Conservation (phyloP, 1,140 invertebrate genomes). For the Trialeurodes vaporariorum region DNA sequence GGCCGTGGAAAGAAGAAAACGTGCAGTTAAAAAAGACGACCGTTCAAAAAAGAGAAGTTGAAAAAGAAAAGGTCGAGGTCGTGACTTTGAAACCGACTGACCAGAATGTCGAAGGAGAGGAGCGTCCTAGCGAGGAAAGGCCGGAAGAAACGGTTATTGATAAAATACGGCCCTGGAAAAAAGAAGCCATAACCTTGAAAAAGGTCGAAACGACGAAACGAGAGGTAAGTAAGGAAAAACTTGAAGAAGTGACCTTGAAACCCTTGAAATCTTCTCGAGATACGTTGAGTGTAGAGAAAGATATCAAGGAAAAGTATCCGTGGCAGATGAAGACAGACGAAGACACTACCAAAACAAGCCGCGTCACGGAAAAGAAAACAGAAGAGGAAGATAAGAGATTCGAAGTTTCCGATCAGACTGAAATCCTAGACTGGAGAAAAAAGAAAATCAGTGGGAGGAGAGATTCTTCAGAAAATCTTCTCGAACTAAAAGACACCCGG, state of each 20-base stretch:
- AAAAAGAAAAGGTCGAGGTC: constrained; percentile 33
- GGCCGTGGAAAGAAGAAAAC: constrained; percentile 27
- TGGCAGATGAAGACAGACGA: not conserved
- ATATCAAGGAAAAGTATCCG: not conserved
- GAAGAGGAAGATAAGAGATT: not conserved
- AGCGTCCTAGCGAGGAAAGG: not conserved
- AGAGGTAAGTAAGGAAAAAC: not conserved
- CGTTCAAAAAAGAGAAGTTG: constrained; percentile 25
- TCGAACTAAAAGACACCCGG: not conserved
- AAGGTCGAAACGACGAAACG: constrained; percentile 27
- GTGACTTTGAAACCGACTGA: constrained; percentile 23
- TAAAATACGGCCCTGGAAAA: constrained; percentile 9
- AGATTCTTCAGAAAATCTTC: not conserved
- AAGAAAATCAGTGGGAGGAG: not conserved
- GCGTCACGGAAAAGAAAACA: not conserved
- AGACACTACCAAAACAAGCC: not conserved
- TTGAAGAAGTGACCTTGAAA: not conserved
- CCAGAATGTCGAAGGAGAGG: not conserved
- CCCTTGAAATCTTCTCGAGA: not conserved
- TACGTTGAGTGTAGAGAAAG: not conserved
- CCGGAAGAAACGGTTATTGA: not conserved
- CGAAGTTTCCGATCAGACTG: not conserved
- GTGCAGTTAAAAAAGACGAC: constrained; percentile 31
- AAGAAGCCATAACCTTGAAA: constrained; percentile 26
- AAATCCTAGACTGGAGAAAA: not conserved